phyloP scores from a whole-genome alignment of 2,888 invertebrate species.

The Chirona hameri region DNA sequence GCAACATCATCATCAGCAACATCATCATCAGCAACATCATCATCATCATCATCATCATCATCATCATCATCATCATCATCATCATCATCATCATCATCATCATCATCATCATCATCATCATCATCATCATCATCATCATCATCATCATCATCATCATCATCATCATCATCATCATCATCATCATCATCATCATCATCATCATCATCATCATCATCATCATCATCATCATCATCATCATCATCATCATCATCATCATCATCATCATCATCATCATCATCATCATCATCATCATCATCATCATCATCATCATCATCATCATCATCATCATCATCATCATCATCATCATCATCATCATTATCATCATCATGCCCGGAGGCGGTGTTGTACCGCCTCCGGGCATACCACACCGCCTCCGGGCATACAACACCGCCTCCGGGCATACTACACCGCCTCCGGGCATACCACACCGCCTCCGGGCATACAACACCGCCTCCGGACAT shows the following conservation, averaged over 20 bases:
- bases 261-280: constrained; percentile 22
- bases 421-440: too few species aligned
- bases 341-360: constrained; percentile 22
- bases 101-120: constrained; percentile 22
- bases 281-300: constrained; percentile 22
- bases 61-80: constrained; percentile 22
- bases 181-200: constrained; percentile 22
- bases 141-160: constrained; percentile 22
- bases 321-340: constrained; percentile 22
- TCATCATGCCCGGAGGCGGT: too few species aligned
- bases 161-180: constrained; percentile 22
- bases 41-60: constrained; percentile 22
- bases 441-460: too few species aligned
- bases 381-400: too few species aligned
- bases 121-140: constrained; percentile 22
- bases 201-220: constrained; percentile 22
- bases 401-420: too few species aligned
- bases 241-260: constrained; percentile 22
- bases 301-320: constrained; percentile 22
- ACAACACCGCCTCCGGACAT: too few species aligned
- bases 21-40: too few species aligned
- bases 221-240: constrained; percentile 22
- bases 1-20: too few species aligned
- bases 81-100: constrained; percentile 22
- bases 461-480: too few species aligned